Conservation (phyloP, 2,888 invertebrate species). For the Poecilus cupreus region DNA sequence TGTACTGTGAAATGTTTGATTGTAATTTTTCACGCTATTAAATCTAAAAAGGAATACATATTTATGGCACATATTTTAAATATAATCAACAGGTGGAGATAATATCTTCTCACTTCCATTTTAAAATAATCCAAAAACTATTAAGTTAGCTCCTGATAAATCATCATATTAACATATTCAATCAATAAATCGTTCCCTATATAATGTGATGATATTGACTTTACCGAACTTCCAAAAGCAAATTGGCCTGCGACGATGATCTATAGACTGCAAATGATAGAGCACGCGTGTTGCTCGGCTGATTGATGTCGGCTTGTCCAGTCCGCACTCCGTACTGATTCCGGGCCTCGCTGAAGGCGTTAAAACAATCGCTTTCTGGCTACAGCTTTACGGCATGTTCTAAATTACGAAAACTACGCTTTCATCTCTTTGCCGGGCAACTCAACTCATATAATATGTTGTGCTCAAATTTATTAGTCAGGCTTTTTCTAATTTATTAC, state of each 20-base stretch:
- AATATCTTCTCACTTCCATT: background rate
- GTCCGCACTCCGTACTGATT: background rate
- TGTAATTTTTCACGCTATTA: no score
- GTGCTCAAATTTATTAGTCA: no score
- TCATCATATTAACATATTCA: constrained; percentile 5
- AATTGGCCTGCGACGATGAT: constrained; percentile 4
- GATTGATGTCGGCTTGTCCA: constrained; percentile 11
- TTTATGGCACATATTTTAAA: background rate
- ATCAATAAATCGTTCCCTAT: constrained; percentile 2
- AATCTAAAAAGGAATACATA: no score
- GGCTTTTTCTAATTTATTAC: no score
- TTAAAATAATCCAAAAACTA: background rate
- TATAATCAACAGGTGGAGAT: background rate
- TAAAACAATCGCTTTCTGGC: background rate
- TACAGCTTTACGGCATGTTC: background rate
- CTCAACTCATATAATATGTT: background rate
- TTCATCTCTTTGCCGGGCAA: background rate
- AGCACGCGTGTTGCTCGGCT: background rate
- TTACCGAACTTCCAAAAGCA: background rate
- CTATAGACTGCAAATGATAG: constrained; percentile 23
- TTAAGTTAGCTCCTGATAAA: background rate
- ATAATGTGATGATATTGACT: constrained; percentile 22
- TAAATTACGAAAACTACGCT: background rate
- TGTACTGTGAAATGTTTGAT: no score
- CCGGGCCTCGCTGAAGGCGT: background rate